These are phyloP conservation scores for Corydoras sp. DNA, from an alignment of 2,113 vertebrate genomes.

Conservation along the genomic window DNA sequence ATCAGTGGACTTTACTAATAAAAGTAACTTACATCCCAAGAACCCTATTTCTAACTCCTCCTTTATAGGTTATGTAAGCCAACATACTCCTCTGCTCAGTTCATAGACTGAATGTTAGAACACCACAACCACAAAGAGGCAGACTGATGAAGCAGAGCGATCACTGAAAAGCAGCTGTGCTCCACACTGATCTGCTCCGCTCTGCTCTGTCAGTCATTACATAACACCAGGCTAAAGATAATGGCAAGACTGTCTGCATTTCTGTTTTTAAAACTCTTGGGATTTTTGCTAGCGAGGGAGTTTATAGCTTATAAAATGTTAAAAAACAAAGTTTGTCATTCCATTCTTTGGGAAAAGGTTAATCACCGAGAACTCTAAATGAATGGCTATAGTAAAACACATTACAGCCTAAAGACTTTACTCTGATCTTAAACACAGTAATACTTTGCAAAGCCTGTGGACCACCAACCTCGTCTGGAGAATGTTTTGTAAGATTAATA, in stretches of 20 bases:
- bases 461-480: conserved; percentile 39
- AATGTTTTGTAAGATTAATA: conserved; percentile 31
- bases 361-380: not conserved
- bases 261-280: not conserved
- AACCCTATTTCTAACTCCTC: conserved; percentile 41
- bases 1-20: no score
- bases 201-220: not conserved
- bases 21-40: conserved; percentile 9
- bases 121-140: conserved; percentile 36
- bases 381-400: not conserved
- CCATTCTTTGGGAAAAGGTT: not conserved
- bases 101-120: conserved; percentile 42
- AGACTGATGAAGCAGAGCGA: conserved; percentile 18
- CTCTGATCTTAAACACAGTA: conserved; percentile 25
- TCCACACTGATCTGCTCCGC: not conserved
- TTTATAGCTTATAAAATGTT: not conserved
- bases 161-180: conserved; percentile 26
- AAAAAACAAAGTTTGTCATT: not conserved
- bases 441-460: conserved; percentile 35
- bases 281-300: not conserved
- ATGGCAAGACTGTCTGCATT: not conserved
- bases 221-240: conserved; percentile 4
- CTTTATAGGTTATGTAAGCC: conserved; percentile 55
- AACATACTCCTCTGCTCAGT: conserved; percentile 20
- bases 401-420: conserved; percentile 21